Evolutionary conservation across 2,888 invertebrate species (phyloP).

Genomic region (Caenorhabditis sinica): DNA sequence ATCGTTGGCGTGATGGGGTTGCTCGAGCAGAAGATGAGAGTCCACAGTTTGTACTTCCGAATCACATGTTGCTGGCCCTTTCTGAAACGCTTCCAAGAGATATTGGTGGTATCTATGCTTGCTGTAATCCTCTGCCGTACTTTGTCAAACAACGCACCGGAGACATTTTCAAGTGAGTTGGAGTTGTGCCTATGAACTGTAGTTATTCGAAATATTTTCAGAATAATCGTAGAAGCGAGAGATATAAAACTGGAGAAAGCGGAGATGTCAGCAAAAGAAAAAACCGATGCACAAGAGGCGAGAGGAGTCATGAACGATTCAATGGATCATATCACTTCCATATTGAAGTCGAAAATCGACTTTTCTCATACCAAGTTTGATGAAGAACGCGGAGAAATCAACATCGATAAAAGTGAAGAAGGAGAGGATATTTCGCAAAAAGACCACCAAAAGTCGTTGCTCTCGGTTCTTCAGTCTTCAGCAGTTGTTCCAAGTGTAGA

Average conservation of each 20-base stretch:
- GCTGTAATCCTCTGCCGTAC: constrained; percentile 95
- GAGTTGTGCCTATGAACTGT: neutral
- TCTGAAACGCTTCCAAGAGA: constrained; percentile 87
- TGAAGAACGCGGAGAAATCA: constrained; percentile 72
- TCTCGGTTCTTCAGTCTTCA: constrained; percentile 45
- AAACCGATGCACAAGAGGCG: constrained; percentile 57
- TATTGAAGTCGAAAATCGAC: constrained; percentile 69
- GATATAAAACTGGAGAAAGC: constrained; percentile 74
- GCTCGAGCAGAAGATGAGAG: constrained; percentile 95
- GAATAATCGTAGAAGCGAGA: constrained; percentile 75
- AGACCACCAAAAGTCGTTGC: constrained; percentile 25
- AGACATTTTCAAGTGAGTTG: constrained; percentile 71
- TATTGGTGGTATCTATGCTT: constrained; percentile 90
- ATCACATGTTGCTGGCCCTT: constrained; percentile 95
- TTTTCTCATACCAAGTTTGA: constrained; percentile 73
- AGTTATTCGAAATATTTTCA: too few species aligned
- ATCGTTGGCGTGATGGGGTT: constrained; percentile 91
- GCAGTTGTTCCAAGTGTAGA: neutral
- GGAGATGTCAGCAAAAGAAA: constrained; percentile 51
- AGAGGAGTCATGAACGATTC: constrained; percentile 56
- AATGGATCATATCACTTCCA: constrained; percentile 59
- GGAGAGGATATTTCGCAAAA: constrained; percentile 19
- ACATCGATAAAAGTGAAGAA: constrained; percentile 48
- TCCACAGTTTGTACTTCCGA: constrained; percentile 93
- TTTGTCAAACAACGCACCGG: constrained; percentile 85